These are phyloP conservation scores for Coronaproctus castanopsis DNA, from an alignment of 2,888 invertebrate genomes.

Conservation along the genomic window DNA sequence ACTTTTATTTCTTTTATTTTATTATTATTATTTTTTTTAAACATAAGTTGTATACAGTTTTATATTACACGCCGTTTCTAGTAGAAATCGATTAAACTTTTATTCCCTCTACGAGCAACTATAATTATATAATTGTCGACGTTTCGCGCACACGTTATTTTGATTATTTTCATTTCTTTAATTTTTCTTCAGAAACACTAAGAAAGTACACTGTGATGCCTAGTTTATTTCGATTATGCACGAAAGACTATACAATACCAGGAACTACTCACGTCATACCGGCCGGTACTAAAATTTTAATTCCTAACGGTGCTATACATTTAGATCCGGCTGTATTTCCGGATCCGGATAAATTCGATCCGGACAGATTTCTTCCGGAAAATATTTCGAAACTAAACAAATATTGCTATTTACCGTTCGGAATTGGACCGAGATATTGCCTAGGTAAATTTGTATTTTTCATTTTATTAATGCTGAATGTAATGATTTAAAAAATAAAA, in stretches of 20 bases:
- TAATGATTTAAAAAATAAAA: too few relatives aligned
- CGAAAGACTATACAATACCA: slow-evolving; percentile 32
- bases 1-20: too few relatives aligned
- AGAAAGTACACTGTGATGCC: slow-evolving; percentile 37
- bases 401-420: slow-evolving; percentile 29
- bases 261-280: slow-evolving; percentile 31
- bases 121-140: too few relatives aligned
- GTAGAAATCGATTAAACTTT: too few relatives aligned
- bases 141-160: too few relatives aligned
- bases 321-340: slow-evolving; percentile 36
- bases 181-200: slow-evolving; percentile 37
- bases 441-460: too few relatives aligned
- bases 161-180: too few relatives aligned
- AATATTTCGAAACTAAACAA: slow-evolving; percentile 32
- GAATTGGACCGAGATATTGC: slow-evolving; percentile 28
- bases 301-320: slow-evolving; percentile 36
- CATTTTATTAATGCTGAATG: too few relatives aligned
- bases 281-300: slow-evolving; percentile 31
- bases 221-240: slow-evolving; percentile 31
- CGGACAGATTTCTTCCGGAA: slow-evolving; percentile 37
- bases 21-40: too few relatives aligned
- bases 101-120: too few relatives aligned
- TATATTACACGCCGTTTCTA: too few relatives aligned
- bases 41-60: too few relatives aligned
- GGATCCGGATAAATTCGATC: slow-evolving; percentile 35